These are phyloP conservation scores for Lithophane socia DNA, from an alignment of 2,888 invertebrate genomes.

Conservation along the genomic window DNA sequence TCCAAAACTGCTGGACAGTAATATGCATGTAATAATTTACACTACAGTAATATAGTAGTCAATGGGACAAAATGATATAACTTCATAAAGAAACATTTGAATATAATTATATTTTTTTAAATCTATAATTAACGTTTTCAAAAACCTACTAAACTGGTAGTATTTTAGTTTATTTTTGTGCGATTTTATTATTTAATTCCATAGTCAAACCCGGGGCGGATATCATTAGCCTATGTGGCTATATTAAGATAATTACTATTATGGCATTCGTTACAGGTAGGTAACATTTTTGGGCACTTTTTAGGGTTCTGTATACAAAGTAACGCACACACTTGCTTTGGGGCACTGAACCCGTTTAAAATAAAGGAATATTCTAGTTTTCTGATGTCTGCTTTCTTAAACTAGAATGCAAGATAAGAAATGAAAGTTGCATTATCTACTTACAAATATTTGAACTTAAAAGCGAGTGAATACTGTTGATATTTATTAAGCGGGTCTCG, in stretches of 20 bases:
- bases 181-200: neutral
- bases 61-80: constrained; percentile 2
- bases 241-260: constrained; percentile 15
- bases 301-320: neutral
- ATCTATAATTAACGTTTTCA: neutral
- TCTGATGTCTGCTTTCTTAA: neutral
- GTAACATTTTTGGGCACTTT: constrained; percentile 12
- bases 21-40: constrained; percentile 9
- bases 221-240: constrained; percentile 5
- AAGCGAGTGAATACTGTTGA: neutral
- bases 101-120: neutral
- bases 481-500: neutral
- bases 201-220: neutral
- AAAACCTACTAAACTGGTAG: constrained; percentile 17
- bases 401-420: neutral
- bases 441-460: neutral
- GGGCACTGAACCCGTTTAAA: constrained; percentile 1
- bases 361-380: neutral
- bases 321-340: neutral
- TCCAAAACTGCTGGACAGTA: constrained; percentile 37
- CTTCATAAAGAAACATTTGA: constrained; percentile 2
- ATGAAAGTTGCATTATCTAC: neutral
- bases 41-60: constrained; percentile 14
- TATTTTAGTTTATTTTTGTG: neutral
- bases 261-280: constrained; percentile 29